Evolutionary conservation across 2,888 invertebrate species (phyloP).

Genomic region (Diaperis boleti): DNA sequence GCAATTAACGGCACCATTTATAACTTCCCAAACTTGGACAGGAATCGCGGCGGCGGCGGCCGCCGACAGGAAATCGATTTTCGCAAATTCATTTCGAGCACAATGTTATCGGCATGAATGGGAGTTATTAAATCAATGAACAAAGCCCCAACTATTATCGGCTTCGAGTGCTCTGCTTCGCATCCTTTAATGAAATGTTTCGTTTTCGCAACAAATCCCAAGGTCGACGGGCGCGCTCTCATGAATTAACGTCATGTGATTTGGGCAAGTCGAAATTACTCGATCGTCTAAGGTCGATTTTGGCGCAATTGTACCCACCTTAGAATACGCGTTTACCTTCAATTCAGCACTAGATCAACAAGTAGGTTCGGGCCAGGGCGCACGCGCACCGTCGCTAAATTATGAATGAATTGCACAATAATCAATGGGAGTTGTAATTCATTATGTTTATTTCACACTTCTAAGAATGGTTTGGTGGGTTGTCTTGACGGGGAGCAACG

Average conservation of each 20-base stretch:
- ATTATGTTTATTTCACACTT: conserved; percentile 45
- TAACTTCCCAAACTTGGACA: too few relatives aligned
- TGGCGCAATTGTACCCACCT: conserved; percentile 24
- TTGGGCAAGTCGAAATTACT: too few relatives aligned
- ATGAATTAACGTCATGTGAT: too few relatives aligned
- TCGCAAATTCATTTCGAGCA: background rate
- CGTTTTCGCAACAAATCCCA: too few relatives aligned
- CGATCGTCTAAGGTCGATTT: conserved; percentile 22
- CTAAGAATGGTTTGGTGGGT: conserved; percentile 34
- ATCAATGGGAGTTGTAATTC: conserved; percentile 51
- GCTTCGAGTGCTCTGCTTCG: too few relatives aligned
- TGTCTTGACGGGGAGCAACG: too few relatives aligned
- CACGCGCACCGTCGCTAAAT: conserved; percentile 49
- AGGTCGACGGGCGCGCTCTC: too few relatives aligned
- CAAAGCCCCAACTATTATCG: background rate
- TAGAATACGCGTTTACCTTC: conserved; percentile 46
- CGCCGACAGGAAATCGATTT: too few relatives aligned
- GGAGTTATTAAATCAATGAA: conserved; percentile 1
- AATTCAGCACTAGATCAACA: conserved; percentile 46
- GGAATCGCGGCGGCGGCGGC: too few relatives aligned
- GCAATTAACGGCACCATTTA: too few relatives aligned
- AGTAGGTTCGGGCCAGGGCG: conserved; percentile 46
- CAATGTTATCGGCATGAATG: background rate
- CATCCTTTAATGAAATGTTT: too few relatives aligned
- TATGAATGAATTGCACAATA: conserved; percentile 53